Conservation (phyloP, 2,797 vertebrate genomes). For the Oryzias dopingdopingensis region DNA sequence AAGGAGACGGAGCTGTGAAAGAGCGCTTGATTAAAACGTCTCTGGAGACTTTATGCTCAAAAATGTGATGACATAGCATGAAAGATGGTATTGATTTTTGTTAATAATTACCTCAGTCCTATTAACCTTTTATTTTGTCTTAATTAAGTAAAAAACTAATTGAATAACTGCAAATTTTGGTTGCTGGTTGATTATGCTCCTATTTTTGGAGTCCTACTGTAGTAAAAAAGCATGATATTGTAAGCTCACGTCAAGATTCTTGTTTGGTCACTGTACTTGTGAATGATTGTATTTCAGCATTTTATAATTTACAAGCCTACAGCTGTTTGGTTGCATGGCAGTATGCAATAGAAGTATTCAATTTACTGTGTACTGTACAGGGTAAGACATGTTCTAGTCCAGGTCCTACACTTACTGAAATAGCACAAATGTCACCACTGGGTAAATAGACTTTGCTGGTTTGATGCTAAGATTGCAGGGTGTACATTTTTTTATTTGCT, state of each 20-base stretch:
- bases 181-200: constrained; percentile 34
- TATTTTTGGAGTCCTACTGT: constrained; percentile 13
- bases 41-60: background rate
- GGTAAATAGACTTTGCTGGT: no score
- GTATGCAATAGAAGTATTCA: constrained; percentile 15
- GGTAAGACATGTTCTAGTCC: no score
- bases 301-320: constrained; percentile 6
- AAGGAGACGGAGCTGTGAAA: constrained; percentile 90
- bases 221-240: constrained; percentile 15
- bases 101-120: constrained; percentile 8
- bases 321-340: constrained; percentile 37
- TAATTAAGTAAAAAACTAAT: background rate
- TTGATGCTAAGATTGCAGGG: no score
- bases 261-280: constrained; percentile 1
- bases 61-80: no score
- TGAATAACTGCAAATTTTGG: background rate
- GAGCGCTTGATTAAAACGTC: constrained; percentile 1
- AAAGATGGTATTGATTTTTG: background rate
- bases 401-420: no score
- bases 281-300: constrained; percentile 8
- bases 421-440: no score
- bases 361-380: background rate
- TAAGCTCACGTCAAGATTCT: constrained; percentile 11
- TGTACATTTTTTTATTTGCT: no score
- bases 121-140: constrained; percentile 4